Evolutionary conservation across 2,113 vertebrate genomes (phyloP).

Genomic region (Phalacrocorax aristotelis): DNA sequence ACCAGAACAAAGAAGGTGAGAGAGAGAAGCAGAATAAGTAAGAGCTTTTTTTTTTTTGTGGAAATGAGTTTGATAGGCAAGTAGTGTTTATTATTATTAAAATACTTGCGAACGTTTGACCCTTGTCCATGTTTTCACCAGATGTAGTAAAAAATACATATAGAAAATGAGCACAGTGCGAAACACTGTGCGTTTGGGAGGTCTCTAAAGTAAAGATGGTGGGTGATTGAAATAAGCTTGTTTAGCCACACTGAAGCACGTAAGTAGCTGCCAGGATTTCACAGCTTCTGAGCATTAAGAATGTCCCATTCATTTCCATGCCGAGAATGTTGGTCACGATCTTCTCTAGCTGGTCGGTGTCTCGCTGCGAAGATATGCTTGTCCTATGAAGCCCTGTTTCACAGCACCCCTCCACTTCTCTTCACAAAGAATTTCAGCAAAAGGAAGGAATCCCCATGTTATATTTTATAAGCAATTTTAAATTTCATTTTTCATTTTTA

Average conservation of each 20-base stretch:
- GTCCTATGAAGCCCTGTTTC: not conserved
- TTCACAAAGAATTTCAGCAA: not conserved
- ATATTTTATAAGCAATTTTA: not conserved
- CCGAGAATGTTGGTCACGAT: not conserved
- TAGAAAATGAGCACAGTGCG: not conserved
- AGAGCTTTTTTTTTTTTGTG: not conserved
- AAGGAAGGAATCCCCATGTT: not conserved
- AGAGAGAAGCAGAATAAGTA: not conserved
- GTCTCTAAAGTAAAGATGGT: not conserved
- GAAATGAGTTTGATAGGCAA: not conserved
- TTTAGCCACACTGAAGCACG: not conserved
- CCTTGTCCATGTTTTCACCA: not conserved
- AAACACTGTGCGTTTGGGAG: not conserved
- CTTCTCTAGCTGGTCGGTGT: not conserved
- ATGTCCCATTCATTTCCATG: not conserved
- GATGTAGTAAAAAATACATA: not conserved
- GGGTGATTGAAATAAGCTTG: not conserved
- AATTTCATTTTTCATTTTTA: constrained; percentile 5
- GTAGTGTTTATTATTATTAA: not conserved
- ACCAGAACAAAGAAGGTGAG: not conserved
- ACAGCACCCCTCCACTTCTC: not conserved
- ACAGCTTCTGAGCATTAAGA: not conserved
- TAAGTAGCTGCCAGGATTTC: not conserved
- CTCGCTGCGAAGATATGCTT: not conserved
- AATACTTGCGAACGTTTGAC: not conserved